Evolutionary conservation across 2,888 invertebrate genomes (phyloP).

Genomic region (Leistus spinibarbis): DNA sequence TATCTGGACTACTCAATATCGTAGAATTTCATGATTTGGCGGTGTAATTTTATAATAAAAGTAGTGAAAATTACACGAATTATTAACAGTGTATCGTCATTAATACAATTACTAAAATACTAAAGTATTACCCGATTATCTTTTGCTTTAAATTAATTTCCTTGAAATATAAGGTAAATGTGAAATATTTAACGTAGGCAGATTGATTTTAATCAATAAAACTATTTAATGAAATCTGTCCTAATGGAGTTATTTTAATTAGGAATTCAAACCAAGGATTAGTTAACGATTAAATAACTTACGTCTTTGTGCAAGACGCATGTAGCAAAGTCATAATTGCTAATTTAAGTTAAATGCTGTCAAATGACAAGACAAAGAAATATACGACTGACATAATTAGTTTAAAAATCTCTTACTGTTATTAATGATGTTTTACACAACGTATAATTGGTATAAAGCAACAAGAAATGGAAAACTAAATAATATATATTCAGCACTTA

Average conservation of each 20-base stretch:
- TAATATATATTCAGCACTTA: too few relatives aligned
- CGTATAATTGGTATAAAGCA: neutral
- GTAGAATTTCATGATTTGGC: too few relatives aligned
- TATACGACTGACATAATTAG: neutral
- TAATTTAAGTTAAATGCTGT: neutral
- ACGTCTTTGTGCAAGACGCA: conserved; percentile 10
- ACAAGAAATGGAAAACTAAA: neutral
- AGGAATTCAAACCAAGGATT: conserved; percentile 28
- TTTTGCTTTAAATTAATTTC: neutral
- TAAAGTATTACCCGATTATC: too few relatives aligned
- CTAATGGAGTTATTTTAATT: conserved; percentile 27
- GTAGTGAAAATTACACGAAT: too few relatives aligned
- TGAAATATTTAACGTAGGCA: neutral
- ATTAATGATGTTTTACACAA: neutral
- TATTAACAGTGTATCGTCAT: too few relatives aligned
- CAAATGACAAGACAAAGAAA: conserved; percentile 2
- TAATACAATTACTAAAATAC: too few relatives aligned
- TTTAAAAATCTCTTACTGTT: neutral
- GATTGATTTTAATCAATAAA: neutral
- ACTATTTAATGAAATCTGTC: neutral
- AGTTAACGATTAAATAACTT: conserved; percentile 9
- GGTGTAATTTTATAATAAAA: too few relatives aligned
- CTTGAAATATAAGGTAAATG: neutral
- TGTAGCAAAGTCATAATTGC: conserved; percentile 21
- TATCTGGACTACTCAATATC: too few relatives aligned